Evolutionary conservation across 2,113 vertebrate species (phyloP).

Genomic region (Elephantulus edwardii): DNA sequence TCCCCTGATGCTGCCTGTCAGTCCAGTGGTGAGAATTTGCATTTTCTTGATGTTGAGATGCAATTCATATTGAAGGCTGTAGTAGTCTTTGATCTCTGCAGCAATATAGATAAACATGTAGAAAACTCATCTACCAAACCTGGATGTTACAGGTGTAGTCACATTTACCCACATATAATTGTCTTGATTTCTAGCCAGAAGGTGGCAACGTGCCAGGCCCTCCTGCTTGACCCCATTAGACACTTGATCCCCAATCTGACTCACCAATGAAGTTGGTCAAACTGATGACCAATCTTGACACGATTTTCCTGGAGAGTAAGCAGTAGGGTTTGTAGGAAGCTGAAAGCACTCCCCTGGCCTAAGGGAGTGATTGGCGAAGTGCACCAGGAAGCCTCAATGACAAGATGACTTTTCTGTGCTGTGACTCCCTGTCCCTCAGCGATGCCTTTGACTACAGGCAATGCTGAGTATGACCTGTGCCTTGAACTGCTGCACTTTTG

Average conservation of each 20-base stretch:
- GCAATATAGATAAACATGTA: too few species aligned
- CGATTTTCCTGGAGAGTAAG: too few species aligned
- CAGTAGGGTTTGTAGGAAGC: rapidly evolving
- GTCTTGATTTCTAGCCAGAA: background rate
- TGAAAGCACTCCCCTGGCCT: background rate
- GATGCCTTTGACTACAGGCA: background rate
- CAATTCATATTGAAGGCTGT: too few species aligned
- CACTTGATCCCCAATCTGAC: background rate
- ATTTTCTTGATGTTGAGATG: too few species aligned
- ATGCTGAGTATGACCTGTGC: too few species aligned
- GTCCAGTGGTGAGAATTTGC: too few species aligned
- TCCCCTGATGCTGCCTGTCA: too few species aligned
- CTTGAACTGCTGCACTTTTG: background rate
- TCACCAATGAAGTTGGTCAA: background rate
- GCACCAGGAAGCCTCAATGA: background rate
- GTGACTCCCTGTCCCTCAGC: too few species aligned
- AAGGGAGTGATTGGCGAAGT: background rate
- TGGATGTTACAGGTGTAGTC: too few species aligned
- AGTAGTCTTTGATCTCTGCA: too few species aligned
- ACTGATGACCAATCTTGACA: background rate
- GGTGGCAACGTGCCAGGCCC: background rate
- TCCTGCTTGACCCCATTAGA: background rate
- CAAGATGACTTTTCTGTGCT: background rate
- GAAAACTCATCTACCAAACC: too few species aligned
- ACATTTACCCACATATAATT: too few species aligned